Conservation (phyloP, 2,113 vertebrate genomes). For the Tetrao urogallus region DNA sequence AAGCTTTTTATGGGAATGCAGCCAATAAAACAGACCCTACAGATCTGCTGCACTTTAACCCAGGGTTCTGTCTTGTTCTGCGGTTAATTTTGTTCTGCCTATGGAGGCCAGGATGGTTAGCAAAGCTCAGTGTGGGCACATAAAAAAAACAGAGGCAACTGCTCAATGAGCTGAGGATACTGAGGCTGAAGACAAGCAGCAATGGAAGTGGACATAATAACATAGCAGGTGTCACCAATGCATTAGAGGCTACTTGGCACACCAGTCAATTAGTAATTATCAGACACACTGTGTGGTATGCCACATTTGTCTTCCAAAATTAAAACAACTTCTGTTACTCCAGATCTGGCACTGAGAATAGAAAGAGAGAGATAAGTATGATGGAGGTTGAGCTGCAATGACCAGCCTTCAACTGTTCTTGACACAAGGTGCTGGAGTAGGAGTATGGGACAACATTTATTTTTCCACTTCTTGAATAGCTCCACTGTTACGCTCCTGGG, state of each 20-base stretch:
- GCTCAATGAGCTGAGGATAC: neutral
- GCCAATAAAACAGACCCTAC: neutral
- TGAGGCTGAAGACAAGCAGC: neutral
- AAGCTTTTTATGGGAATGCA: neutral
- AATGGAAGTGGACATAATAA: neutral
- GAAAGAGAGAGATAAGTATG: neutral
- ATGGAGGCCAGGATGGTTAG: neutral
- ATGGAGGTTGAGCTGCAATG: neutral
- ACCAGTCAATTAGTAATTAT: neutral
- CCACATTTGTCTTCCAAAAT: neutral
- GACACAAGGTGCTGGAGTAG: neutral
- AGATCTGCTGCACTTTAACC: neutral
- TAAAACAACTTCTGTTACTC: neutral
- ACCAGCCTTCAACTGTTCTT: neutral
- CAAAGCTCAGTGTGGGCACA: neutral
- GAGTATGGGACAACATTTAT: neutral
- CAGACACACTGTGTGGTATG: accelerated
- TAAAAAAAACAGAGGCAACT: neutral
- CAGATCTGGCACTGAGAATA: neutral
- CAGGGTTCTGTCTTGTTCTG: neutral
- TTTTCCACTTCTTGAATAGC: neutral
- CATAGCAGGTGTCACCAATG: accelerated
- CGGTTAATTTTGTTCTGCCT: neutral
- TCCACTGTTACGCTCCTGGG: neutral
- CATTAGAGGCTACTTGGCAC: neutral